Conservation (phyloP, 2,888 invertebrate genomes). For the Nephrotoma flavescens region DNA sequence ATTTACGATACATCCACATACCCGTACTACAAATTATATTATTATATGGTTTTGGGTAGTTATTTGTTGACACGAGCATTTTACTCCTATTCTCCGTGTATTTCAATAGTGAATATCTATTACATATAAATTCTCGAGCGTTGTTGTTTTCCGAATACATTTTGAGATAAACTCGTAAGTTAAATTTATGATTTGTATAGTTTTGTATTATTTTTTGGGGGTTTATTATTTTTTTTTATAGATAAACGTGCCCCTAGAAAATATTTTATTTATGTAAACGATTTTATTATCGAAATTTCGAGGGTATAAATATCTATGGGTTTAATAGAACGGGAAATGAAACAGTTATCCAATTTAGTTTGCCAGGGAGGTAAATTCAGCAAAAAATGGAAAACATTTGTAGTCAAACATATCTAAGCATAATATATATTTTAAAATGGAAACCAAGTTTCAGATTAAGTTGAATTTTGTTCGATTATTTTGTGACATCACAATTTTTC, state of each 20-base stretch:
- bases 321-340: neutral
- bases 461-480: neutral
- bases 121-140: neutral
- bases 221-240: neutral
- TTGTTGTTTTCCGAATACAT: neutral
- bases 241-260: neutral
- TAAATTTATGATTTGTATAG: neutral
- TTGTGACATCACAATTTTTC: neutral
- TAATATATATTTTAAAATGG: neutral
- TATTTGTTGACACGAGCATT: neutral
- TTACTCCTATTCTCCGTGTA: neutral
- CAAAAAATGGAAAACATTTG: neutral
- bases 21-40: neutral
- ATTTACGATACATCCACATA: too few relatives aligned
- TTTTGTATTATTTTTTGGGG: neutral
- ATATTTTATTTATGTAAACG: neutral
- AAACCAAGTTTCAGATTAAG: neutral
- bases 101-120: neutral
- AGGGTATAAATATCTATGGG: neutral
- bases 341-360: neutral
- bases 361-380: neutral
- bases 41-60: neutral
- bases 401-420: neutral
- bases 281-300: neutral
- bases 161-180: neutral